phyloP scores from a whole-genome alignment of 64 coral and sea anemone species.

The Platygyra sinensis region DNA sequence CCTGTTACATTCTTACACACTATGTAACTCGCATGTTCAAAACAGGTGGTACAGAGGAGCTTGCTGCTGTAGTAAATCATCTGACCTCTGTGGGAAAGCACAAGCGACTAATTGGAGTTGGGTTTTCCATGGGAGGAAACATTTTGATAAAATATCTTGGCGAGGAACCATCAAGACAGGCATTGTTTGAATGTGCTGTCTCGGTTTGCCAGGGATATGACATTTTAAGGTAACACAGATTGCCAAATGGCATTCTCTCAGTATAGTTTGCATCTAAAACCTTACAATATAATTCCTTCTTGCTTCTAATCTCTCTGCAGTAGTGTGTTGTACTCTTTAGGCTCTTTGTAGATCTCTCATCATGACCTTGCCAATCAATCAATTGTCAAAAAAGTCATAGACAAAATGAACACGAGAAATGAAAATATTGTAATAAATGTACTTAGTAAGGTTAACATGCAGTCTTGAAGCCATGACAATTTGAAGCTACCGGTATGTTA shows the following conservation, averaged over 20 bases:
- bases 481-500: no score
- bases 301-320: no score
- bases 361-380: no score
- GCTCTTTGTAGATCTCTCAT: no score
- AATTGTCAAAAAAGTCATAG: no score
- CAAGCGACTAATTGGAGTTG: constrained; percentile 76
- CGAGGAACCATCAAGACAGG: constrained; percentile 73
- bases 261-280: neutral
- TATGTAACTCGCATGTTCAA: neutral
- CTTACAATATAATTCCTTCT: neutral
- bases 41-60: constrained; percentile 87
- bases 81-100: constrained; percentile 58
- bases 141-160: constrained; percentile 94
- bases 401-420: no score
- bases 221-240: constrained; percentile 69
- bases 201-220: constrained; percentile 98
- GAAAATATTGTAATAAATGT: no score
- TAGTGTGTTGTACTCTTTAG: no score
- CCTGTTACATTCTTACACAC: neutral
- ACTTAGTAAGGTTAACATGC: no score
- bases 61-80: constrained; percentile 81
- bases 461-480: no score
- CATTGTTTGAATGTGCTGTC: constrained; percentile 81
- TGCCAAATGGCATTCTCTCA: no score
- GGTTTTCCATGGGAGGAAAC: constrained; percentile 96